These are phyloP conservation scores for Tautogolabrus adspersus DNA, from an alignment of 2,113 vertebrate genomes.

Conservation along the genomic window DNA sequence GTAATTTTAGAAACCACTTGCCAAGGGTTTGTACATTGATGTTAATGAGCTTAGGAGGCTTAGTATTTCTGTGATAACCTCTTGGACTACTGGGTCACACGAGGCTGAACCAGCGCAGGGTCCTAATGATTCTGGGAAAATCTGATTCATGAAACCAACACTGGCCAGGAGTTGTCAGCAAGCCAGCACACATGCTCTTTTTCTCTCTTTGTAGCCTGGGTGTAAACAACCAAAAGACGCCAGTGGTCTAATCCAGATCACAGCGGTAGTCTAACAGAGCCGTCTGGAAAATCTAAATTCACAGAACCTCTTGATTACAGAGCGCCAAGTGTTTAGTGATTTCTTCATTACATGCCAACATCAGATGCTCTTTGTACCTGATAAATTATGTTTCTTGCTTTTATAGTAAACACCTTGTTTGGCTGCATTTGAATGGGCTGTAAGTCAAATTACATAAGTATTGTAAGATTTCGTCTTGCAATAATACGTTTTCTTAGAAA, in stretches of 20 bases:
- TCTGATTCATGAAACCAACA: slow-evolving; percentile 34
- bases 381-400: neutral
- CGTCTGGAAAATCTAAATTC: slow-evolving; percentile 26
- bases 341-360: slow-evolving; percentile 1
- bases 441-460: neutral
- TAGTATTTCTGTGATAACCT: slow-evolving; percentile 42
- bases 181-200: slow-evolving; percentile 44
- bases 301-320: slow-evolving; percentile 30
- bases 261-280: slow-evolving; percentile 27
- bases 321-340: neutral
- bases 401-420: slow-evolving; percentile 10
- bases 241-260: slow-evolving; percentile 61
- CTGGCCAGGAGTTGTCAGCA: neutral
- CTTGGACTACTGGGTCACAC: slow-evolving; percentile 9
- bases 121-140: slow-evolving; percentile 62
- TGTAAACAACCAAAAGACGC: slow-evolving; percentile 56
- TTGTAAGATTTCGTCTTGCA: neutral
- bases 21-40: slow-evolving; percentile 17
- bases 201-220: slow-evolving; percentile 22
- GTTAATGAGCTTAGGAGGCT: slow-evolving; percentile 62
- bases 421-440: slow-evolving; percentile 2
- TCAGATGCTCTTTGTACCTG: neutral
- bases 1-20: neutral
- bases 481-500: neutral
- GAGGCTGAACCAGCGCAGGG: slow-evolving; percentile 28